Evolutionary conservation across 2,888 invertebrate species (phyloP).

Genomic region (Pardosa pseudoannulata): DNA sequence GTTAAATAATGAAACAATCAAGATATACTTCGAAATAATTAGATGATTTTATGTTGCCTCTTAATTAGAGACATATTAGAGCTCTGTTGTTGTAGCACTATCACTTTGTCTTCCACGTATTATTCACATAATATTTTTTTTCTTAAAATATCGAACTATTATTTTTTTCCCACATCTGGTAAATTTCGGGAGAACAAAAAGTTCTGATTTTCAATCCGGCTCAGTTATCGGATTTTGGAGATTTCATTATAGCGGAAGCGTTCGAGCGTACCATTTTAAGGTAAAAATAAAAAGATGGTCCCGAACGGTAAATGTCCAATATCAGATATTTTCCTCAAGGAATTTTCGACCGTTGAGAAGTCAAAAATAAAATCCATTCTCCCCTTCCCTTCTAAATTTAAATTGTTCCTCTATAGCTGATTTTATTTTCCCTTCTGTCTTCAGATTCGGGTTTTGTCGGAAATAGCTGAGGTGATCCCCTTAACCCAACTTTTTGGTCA

Average conservation of each 20-base stretch:
- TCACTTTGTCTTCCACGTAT: no score
- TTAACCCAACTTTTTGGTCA: no score
- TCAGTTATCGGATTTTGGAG: not conserved
- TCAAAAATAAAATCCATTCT: not conserved
- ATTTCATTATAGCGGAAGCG: not conserved
- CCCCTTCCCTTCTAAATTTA: not conserved
- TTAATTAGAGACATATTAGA: no score
- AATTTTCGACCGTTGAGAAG: not conserved
- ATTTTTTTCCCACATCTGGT: not conserved
- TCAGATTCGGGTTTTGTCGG: no score
- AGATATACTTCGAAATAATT: no score
- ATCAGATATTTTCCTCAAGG: conserved; percentile 6
- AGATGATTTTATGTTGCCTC: no score
- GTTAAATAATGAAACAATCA: no score
- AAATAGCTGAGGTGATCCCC: no score
- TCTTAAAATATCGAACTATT: not conserved
- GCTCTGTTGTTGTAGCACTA: no score
- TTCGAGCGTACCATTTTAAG: not conserved
- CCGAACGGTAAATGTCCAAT: conserved; percentile 2
- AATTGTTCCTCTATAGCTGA: not conserved
- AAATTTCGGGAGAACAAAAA: not conserved
- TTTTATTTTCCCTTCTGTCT: no score
- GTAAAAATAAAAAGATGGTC: not conserved
- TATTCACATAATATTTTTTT: not conserved
- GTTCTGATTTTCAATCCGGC: not conserved